phyloP scores from a whole-genome alignment of 2,888 invertebrate genomes.

The Ceraclea dissimilis region DNA sequence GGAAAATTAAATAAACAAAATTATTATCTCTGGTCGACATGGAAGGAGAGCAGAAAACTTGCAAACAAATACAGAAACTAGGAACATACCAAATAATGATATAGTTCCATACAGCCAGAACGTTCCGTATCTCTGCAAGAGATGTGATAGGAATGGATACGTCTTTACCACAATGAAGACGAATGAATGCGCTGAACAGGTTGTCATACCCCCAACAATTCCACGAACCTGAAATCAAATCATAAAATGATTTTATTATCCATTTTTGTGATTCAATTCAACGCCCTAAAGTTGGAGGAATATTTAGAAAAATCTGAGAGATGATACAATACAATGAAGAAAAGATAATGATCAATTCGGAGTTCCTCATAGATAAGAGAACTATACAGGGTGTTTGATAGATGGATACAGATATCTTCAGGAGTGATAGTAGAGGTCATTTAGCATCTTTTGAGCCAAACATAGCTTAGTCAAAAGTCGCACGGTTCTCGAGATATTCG shows the following conservation, averaged over 20 bases:
- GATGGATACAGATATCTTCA: no score
- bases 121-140: constrained; percentile 50
- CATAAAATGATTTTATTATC: no score
- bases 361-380: no score
- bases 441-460: no score
- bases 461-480: no score
- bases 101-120: constrained; percentile 56
- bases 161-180: constrained; percentile 63
- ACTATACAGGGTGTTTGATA: no score
- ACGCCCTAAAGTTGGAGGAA: background rate
- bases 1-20: constrained; percentile 27
- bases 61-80: background rate
- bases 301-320: background rate
- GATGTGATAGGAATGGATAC: constrained; percentile 47
- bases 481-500: no score
- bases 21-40: background rate
- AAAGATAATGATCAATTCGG: no score
- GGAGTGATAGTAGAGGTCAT: no score
- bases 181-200: constrained; percentile 56
- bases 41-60: no score
- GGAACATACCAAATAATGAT: constrained; percentile 45
- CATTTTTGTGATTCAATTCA: no score
- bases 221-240: constrained; percentile 50
- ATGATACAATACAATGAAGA: no score
- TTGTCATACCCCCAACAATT: constrained; percentile 58